Evolutionary conservation across 1,140 invertebrate genomes (phyloP).

Genomic region (Drosophila guanche): DNA sequence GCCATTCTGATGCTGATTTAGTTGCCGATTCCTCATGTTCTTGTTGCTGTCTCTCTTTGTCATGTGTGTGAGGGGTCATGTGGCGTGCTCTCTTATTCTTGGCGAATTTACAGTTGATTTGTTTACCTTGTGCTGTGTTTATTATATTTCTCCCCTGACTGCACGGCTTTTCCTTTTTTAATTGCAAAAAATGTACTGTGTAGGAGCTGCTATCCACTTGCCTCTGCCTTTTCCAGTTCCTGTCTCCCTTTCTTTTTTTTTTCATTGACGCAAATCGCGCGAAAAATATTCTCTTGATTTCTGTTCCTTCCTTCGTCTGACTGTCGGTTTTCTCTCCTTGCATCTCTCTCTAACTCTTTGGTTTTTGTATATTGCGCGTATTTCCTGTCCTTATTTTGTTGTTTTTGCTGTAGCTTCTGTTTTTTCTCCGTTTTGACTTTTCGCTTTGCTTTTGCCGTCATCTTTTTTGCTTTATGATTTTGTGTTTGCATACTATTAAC

Average conservation of each 20-base stretch:
- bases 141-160: constrained; percentile 31
- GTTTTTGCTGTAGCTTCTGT: constrained; percentile 26
- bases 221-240: constrained; percentile 4
- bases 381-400: constrained; percentile 62
- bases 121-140: constrained; percentile 64
- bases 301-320: constrained; percentile 50
- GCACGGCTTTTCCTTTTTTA: constrained; percentile 49
- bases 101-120: constrained; percentile 75
- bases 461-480: constrained; percentile 30
- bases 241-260: constrained; percentile 35
- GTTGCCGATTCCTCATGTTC: constrained; percentile 26
- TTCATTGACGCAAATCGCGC: constrained; percentile 78
- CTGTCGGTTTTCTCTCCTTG: constrained; percentile 5
- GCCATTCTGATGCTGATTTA: constrained; percentile 65
- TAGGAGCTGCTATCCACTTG: constrained; percentile 22
- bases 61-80: constrained; percentile 26
- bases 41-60: constrained; percentile 12
- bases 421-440: constrained; percentile 32
- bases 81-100: constrained; percentile 48
- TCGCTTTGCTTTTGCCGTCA: constrained; percentile 7
- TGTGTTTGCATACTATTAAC: constrained; percentile 78
- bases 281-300: constrained; percentile 73
- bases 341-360: constrained; percentile 20
- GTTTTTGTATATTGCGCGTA: constrained; percentile 68
- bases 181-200: constrained; percentile 63